Base-by-base conservation (phyloP, 2,113 vertebrate genomes). In the Eolophus roseicapilla region DNA sequence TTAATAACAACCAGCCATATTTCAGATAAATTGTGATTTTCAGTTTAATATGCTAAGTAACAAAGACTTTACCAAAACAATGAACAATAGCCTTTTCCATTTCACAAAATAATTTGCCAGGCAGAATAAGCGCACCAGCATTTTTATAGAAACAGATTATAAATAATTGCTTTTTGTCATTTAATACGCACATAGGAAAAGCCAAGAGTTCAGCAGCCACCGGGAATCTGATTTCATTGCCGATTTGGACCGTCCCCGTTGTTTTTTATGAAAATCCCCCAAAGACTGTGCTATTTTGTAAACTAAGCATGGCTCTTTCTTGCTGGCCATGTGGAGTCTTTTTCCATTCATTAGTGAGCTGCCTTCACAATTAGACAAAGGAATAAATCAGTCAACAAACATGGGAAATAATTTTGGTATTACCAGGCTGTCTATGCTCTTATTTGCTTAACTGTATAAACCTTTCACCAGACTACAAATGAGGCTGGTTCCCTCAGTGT, bases 361-460 rank as follows among this genome's bases (percentile, higher is more conserved):
- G 79, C 27, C 53, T 94, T 90, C 77, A 92, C 86, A 94, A 89
- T 96, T 95, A 97, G 83, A 96, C 86, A 97, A 95, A 91, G 55
- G 83, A 92, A 97, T 95, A 97, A 96, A 97, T 96, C 96, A 94
- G 93, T 96, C 93, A 94, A 80, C 88, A 91, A 94, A 91, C 49
- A 69, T 39, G 62, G 78, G 84, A 94, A 78, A 41, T 93, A 94
- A 80, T 87, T 97, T 93, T 97, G 88, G 91, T 84, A 91, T 76
- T 92, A 91, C 27, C 3, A 7, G 25, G 17, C 90, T 0, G 5
- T 82, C 68, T 86, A 74, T 60, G 73, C 50, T 85, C 37, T 84
- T 91, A 86, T 76, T 95, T 95, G 77, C 81, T 96, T 82, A 74
- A 84, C 80, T 71, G 25, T 65, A 63, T 95, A 93, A 96, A 96